Base-by-base conservation (phyloP, 2,113 vertebrate genomes). In the Corythoichthys haematopterus region DNA sequence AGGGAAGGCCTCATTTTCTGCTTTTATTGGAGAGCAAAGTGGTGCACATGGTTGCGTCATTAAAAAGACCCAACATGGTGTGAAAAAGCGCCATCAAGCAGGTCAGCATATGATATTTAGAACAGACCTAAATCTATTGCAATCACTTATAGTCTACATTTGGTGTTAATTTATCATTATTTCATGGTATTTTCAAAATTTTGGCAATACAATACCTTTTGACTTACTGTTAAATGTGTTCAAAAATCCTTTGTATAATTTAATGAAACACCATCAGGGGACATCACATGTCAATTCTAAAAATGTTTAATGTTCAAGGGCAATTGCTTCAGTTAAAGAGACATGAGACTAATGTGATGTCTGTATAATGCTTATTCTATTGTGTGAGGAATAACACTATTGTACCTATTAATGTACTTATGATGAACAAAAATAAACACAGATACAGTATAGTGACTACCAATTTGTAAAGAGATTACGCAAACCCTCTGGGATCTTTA, bases 21-120 rank as follows among this genome's bases (percentile, higher is more conserved):
- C 64, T 58, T 78, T 81, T 74, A 78, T 78, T 73, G 61, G 46
- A 20, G 50, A 67, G 56, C 63, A 68, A 40, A 51, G 59, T 65
- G 45, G 46, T 55, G 72, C 47, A 35, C 57, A 53, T 56, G 50
- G 63, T 45, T 9, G 66, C 65, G 56, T 20, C 45, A 60, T 12
- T 61, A n/a, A 56, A 45, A 69, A 38, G 57, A 15, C 62, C 38
- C 37, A 65, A n/a, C 45, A 38, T 2, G 48, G 38, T 36, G 75
- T 69, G 13, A 71, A 62, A 55, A 69, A 45, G 15, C 3, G 40
- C 16, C 60, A 62, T 62, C 7, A 45, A 62, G 60, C 60, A 46
- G 58, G 37, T 52, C 50, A 52, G 40, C 40, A 43, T 33, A 33
- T 69, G 53, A 70, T 79, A 48, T 16, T 52, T 67, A 46, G 51